These are phyloP conservation scores for Piezodorus guildinii DNA, from an alignment of 1,140 invertebrate genomes.

Conservation along the genomic window DNA sequence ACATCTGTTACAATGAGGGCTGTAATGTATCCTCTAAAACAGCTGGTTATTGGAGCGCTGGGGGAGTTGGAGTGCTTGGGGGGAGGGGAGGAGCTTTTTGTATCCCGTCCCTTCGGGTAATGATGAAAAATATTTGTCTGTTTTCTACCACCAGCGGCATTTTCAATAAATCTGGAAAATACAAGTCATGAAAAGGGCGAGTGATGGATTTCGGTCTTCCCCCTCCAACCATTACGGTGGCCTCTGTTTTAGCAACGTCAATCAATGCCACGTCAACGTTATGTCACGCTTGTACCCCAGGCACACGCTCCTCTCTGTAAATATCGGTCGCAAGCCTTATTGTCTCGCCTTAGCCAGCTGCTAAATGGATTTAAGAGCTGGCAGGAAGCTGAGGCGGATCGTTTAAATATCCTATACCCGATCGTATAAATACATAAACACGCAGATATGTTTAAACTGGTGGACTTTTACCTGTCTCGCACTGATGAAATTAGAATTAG, in stretches of 20 bases:
- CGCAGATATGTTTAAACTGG: too few species aligned
- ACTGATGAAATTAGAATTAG: too few species aligned
- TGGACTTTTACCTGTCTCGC: too few species aligned
- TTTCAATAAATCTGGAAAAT: constrained; percentile 5
- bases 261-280: neutral
- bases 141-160: neutral
- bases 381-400: too few species aligned
- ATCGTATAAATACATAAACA: too few species aligned
- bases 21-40: constrained; percentile 3
- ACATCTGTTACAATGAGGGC: constrained; percentile 4
- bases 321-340: neutral
- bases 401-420: too few species aligned
- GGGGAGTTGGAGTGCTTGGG: neutral
- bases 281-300: too few species aligned
- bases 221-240: too few species aligned
- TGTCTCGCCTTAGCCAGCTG: too few species aligned
- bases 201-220: neutral
- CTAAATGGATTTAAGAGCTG: too few species aligned
- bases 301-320: neutral
- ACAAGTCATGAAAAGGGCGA: neutral
- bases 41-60: constrained; percentile 2
- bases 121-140: constrained; percentile 9
- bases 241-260: neutral
- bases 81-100: neutral
- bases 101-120: neutral